Evolutionary conservation across 1,140 invertebrate species (phyloP).

Genomic region (Leptinotarsa undecemlineata): DNA sequence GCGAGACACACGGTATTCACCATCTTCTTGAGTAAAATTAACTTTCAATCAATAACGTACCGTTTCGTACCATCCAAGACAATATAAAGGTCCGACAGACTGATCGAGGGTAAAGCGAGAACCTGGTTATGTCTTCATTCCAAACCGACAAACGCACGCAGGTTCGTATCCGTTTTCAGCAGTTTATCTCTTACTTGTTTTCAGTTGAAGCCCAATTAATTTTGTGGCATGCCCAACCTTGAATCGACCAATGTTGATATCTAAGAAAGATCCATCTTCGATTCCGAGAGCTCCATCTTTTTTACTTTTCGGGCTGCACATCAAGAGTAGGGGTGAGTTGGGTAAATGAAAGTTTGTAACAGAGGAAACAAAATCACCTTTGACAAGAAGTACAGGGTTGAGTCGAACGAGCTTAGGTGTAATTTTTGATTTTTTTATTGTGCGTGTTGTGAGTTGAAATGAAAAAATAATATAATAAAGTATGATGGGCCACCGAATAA

Average conservation of each 20-base stretch:
- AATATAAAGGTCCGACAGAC: not conserved
- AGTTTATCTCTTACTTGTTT: conserved; percentile 56
- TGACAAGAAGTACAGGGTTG: no score
- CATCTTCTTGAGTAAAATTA: not conserved
- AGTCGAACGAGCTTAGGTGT: no score
- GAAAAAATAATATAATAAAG: no score
- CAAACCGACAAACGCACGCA: conserved; percentile 47
- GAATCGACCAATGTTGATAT: conserved; percentile 42
- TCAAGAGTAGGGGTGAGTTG: not conserved
- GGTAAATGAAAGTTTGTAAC: not conserved
- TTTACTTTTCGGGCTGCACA: conserved; percentile 13
- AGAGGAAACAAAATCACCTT: no score
- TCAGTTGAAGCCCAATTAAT: conserved; percentile 55
- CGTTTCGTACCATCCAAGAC: conserved; percentile 1
- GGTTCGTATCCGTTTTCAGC: conserved; percentile 52
- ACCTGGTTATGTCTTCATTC: conserved; percentile 51
- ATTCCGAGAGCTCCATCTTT: conserved; percentile 18
- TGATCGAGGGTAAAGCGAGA: conserved; percentile 35
- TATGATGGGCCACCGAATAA: no score
- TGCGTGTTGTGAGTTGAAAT: no score
- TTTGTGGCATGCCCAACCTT: conserved; percentile 53
- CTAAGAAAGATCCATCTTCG: conserved; percentile 27
- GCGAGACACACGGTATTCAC: no score
- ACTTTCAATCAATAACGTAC: conserved; percentile 19
- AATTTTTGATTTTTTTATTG: no score